Conservation (phyloP, 2,888 invertebrate genomes). For the Spilarctia lutea region DNA sequence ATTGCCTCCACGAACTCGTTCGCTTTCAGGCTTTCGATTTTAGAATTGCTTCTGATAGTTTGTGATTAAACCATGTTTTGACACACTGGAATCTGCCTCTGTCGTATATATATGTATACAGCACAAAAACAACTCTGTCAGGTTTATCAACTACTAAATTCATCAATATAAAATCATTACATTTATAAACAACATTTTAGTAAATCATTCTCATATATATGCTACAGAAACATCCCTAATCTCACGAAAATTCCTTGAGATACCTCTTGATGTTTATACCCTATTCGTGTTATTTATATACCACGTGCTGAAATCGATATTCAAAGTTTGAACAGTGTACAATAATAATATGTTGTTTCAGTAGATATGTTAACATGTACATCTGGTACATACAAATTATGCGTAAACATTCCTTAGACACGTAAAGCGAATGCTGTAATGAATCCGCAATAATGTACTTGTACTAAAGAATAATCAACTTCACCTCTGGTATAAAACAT, state of each 20-base stretch:
- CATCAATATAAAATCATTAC: too few relatives aligned
- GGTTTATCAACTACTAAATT: too few relatives aligned
- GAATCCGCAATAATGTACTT: not conserved
- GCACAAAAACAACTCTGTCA: too few relatives aligned
- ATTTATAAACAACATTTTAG: too few relatives aligned
- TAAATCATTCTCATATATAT: too few relatives aligned
- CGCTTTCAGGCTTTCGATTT: not conserved
- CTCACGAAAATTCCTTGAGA: not conserved
- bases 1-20: not conserved
- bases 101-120: too few relatives aligned
- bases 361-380: not conserved
- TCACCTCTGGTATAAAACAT: not conserved
- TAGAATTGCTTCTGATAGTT: not conserved
- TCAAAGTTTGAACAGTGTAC: not conserved
- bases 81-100: not conserved
- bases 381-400: not conserved
- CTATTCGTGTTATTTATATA: not conserved
- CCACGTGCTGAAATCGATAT: not conserved
- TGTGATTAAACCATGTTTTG: not conserved
- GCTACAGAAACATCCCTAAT: not conserved
- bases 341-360: not conserved
- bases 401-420: not conserved
- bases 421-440: not conserved
- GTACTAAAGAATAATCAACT: not conserved
- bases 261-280: not conserved